A percentile compares a stretch with the other conserved stretches of the same genome.
These are phyloP conservation scores for Chaetops frenatus DNA, from an alignment of 2,113 vertebrate genomes.

Conservation along the genomic window DNA sequence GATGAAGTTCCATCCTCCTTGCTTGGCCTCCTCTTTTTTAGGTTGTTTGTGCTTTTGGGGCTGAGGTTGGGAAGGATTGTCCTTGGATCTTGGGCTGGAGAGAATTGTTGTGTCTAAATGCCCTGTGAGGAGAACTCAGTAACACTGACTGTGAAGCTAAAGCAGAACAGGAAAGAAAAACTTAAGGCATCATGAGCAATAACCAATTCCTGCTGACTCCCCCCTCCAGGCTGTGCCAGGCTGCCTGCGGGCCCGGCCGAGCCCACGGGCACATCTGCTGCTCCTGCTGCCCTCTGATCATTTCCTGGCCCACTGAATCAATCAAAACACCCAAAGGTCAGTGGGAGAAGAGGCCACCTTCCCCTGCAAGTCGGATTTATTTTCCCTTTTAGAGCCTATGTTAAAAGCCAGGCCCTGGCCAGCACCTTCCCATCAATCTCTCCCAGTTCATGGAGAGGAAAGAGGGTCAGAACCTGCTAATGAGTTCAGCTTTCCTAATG, in stretches of 20 bases:
- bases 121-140: too few species aligned
- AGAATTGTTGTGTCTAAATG: too few species aligned
- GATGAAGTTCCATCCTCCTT: too few species aligned
- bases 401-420: not conserved
- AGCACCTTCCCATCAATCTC: conserved; percentile 9
- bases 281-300: not conserved
- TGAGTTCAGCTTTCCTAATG: conserved; percentile 27
- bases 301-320: not conserved
- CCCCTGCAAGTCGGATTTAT: not conserved
- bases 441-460: not conserved
- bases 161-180: too few species aligned
- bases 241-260: rapidly evolving
- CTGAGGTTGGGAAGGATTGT: too few species aligned
- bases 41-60: too few species aligned
- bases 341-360: not conserved
- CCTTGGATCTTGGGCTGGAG: too few species aligned
- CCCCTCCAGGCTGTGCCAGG: not conserved
- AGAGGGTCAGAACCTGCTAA: conserved; percentile 16
- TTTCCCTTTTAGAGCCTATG: not conserved
- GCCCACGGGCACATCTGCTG: not conserved
- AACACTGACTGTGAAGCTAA: too few species aligned
- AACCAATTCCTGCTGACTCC: not conserved
- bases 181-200: too few species aligned
- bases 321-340: not conserved
- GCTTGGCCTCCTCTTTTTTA: too few species aligned